These are phyloP conservation scores for Somateria mollissima DNA, from an alignment of 2,797 vertebrate genomes.

Conservation along the genomic window DNA sequence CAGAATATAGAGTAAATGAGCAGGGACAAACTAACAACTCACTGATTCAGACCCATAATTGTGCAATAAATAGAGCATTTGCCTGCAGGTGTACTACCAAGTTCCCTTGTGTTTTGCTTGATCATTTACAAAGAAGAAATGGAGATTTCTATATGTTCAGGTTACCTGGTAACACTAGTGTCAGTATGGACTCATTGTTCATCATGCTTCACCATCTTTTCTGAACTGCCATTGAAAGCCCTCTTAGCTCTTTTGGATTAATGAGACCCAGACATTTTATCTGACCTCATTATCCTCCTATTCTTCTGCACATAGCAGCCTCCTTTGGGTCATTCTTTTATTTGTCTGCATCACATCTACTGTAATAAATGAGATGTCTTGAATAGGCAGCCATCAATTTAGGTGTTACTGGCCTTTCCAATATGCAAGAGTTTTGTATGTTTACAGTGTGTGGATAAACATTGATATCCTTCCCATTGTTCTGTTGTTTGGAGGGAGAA, in stretches of 20 bases:
- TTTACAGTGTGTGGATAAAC: conserved; percentile 34
- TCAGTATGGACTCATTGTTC: not conserved
- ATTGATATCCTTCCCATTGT: conserved; percentile 35
- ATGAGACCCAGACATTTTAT: conserved; percentile 57
- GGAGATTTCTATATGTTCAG: not conserved
- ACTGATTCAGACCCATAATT: not conserved
- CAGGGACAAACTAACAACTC: not conserved
- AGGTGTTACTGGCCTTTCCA: not conserved
- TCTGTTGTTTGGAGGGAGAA: not conserved
- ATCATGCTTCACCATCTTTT: not conserved
- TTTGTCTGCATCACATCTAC: conserved; percentile 1
- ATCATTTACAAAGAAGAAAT: not conserved
- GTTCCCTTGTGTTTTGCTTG: not conserved
- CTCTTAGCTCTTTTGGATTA: conserved; percentile 33
- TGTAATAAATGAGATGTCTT: conserved; percentile 34
- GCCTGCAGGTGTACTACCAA: not conserved
- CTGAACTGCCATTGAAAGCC: not conserved
- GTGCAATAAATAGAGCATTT: not conserved
- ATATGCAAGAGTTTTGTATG: not conserved
- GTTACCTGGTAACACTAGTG: not conserved
- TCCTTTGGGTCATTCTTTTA: conserved; percentile 44
- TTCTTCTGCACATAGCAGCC: conserved; percentile 17
- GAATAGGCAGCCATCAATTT: conserved; percentile 33
- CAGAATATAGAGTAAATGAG: rapidly evolving
- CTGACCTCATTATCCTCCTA: conserved; percentile 62